These are phyloP conservation scores for Ranitomeya imitator DNA, from an alignment of 2,113 vertebrate genomes.

Conservation along the genomic window DNA sequence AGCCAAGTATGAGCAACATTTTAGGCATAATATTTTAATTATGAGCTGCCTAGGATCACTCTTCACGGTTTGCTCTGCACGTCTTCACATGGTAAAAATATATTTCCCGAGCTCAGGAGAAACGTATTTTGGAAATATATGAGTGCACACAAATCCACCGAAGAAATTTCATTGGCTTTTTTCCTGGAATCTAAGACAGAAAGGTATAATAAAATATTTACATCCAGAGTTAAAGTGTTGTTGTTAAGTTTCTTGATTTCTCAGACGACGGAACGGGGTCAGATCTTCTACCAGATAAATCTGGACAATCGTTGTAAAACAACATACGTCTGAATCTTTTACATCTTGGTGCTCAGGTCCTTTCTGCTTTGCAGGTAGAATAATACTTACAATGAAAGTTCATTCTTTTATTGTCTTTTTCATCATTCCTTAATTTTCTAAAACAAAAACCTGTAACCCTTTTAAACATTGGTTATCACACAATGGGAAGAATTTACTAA, in stretches of 20 bases:
- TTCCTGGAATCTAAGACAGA: background rate
- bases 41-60: constrained; percentile 17
- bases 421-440: no score
- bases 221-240: background rate
- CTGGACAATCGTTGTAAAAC: background rate
- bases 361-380: background rate
- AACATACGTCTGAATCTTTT: background rate
- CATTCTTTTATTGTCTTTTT: background rate
- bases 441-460: no score
- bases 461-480: no score
- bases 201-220: constrained; percentile 20
- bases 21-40: constrained; percentile 44
- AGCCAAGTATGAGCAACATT: constrained; percentile 35
- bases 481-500: no score
- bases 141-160: background rate
- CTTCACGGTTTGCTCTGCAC: constrained; percentile 29
- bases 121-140: constrained; percentile 25
- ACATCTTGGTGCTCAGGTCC: background rate
- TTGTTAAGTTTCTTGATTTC: background rate
- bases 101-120: constrained; percentile 18
- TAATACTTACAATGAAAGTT: background rate
- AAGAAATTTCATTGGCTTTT: constrained; percentile 16
- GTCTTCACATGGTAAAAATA: constrained; percentile 21
- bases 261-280: background rate
- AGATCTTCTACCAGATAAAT: background rate